Evolutionary conservation across 2,113 vertebrate species (phyloP), one percentile per base, ranked within the genome.

Genomic region (Myotis yumanensis): DNA sequence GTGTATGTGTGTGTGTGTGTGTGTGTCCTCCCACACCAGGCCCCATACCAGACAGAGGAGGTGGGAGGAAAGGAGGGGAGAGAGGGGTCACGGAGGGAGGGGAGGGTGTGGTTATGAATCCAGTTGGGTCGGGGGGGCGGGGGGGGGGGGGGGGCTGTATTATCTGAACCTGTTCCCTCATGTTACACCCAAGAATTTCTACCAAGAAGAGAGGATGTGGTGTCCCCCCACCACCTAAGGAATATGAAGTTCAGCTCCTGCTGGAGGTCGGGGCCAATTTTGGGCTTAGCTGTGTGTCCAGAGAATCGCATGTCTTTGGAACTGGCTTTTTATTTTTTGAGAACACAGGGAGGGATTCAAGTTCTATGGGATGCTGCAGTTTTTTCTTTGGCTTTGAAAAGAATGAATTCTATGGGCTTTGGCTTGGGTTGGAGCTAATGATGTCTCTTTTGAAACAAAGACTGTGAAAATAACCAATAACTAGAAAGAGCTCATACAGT

Each of bases 1-100:
- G 40, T 40, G 40, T 40, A 4, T 4, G 52, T 59, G 22, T 25
- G 57, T 59, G 57, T 59, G 8, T 54, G 17, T 54, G 52, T 54
- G 1, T n/a, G n/a, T n/a, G n/a, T 54, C 17, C 30, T 91, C 46
- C n/a, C 25, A 18, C 30, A 20, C 51, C 0, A 0, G 4, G 4
- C 12, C 4, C 10, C 2, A 52, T 4, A 3, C 48, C 52, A 86
- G 79, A 68, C 28, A 43, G 40, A 62, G 90, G 20, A 40, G 35
- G 23, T 43, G 43, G 23, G 11, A 28, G 18, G n/a, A n/a, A n/a
- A n/a, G n/a, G 16, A 37, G 23, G 3, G 23, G n/a, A n/a, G n/a
- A n/a, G n/a, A n/a, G 3, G 66, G 22, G 25, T 57, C 37, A 17
- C 22, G 57, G 25, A 79, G 40, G 28, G 23, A 46, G 17, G 15